A percentile compares a stretch with the other conserved stretches of the same genome.
Conservation (phyloP, 2,888 invertebrate species). For the Aelia acuminata region DNA sequence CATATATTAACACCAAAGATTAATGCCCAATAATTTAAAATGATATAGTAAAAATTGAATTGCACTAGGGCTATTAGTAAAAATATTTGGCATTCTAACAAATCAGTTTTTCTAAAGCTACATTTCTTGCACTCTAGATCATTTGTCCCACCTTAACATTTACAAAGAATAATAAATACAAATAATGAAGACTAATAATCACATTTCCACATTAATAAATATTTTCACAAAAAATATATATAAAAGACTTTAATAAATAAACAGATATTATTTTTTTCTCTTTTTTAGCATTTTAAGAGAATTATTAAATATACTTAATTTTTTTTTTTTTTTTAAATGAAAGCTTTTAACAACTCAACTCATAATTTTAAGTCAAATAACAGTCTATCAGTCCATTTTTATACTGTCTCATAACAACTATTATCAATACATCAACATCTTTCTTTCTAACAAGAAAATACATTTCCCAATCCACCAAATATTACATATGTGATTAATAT, state of each 20-base stretch:
- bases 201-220: slow-evolving; percentile 51
- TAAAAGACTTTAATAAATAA: background rate
- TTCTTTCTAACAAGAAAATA: slow-evolving; percentile 63
- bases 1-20: background rate
- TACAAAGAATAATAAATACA: slow-evolving; percentile 24
- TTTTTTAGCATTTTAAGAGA: background rate
- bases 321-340: background rate
- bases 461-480: slow-evolving; percentile 68
- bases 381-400: slow-evolving; percentile 66
- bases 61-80: background rate
- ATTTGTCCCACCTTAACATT: background rate
- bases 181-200: slow-evolving; percentile 51
- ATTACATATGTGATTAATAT: slow-evolving; percentile 72
- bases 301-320: background rate
- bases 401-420: slow-evolving; percentile 65
- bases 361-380: slow-evolving; percentile 64
- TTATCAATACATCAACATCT: slow-evolving; percentile 61
- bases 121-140: background rate
- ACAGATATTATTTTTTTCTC: background rate
- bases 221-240: background rate
- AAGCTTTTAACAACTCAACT: slow-evolving; percentile 51
- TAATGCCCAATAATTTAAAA: background rate
- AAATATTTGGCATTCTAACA: slow-evolving; percentile 28
- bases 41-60: background rate
- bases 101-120: background rate